These are phyloP conservation scores for Peromyscus polionotus DNA, from an alignment of 2,113 vertebrate species.

Conservation along the genomic window DNA sequence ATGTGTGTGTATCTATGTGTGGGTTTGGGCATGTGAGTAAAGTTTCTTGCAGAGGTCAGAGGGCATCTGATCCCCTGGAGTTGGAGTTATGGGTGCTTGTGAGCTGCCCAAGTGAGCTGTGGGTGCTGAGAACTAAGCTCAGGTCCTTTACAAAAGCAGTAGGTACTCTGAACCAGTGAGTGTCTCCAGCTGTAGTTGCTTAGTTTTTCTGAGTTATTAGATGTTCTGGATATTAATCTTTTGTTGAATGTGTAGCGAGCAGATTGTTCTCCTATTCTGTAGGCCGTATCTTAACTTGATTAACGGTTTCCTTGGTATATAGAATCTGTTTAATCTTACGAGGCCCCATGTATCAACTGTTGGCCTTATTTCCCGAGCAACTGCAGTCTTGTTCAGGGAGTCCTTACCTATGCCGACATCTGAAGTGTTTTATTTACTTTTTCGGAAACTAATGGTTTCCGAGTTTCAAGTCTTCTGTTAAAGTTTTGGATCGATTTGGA, in stretches of 20 bases:
- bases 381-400: background rate
- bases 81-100: background rate
- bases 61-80: background rate
- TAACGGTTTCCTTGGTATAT: background rate
- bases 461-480: background rate
- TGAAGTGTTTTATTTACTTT: background rate
- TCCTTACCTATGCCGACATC: background rate
- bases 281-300: background rate
- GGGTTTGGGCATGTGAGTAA: background rate
- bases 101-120: background rate
- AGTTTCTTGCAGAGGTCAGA: background rate
- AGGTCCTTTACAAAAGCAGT: background rate
- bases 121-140: background rate
- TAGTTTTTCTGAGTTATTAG: background rate
- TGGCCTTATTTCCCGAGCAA: background rate
- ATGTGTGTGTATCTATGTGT: background rate
- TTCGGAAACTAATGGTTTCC: background rate
- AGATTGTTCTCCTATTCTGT: background rate
- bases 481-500: background rate
- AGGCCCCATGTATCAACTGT: background rate
- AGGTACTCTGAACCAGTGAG: background rate
- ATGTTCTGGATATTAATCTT: background rate
- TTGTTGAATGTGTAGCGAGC: background rate
- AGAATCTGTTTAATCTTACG: background rate
- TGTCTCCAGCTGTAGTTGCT: background rate